These are phyloP conservation scores for Venusia cambrica DNA, from an alignment of 2,888 invertebrate genomes.

Conservation along the genomic window DNA sequence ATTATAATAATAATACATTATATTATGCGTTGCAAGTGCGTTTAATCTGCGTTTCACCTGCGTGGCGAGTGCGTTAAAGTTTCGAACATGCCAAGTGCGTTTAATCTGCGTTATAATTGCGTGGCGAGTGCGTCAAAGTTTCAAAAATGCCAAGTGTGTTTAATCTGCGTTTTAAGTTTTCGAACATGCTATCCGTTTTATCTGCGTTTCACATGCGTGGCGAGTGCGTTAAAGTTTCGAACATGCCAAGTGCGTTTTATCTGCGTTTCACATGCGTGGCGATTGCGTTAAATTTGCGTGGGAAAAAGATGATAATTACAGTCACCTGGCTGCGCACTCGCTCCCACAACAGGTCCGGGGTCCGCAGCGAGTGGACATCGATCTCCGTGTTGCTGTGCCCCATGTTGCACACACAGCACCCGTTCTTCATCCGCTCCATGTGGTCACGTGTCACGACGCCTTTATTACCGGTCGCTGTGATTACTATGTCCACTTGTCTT, in stretches of 20 bases:
- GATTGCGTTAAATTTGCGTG: neutral
- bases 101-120: neutral
- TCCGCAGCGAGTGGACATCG: constrained; percentile 94
- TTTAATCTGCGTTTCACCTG: neutral
- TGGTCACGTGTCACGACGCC: constrained; percentile 97
- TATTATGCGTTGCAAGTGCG: no score
- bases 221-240: neutral
- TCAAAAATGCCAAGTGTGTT: neutral
- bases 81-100: neutral
- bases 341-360: constrained; percentile 98
- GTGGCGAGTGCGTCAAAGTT: neutral
- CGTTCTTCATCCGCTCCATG: constrained; percentile 98
- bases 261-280: neutral
- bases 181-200: neutral
- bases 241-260: neutral
- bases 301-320: constrained; percentile 7
- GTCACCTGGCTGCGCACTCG: constrained; percentile 93
- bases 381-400: constrained; percentile 97
- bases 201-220: neutral
- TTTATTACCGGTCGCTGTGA: constrained; percentile 99
- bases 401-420: constrained; percentile 98
- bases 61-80: neutral
- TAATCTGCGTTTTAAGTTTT: neutral
- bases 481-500: constrained; percentile 95
- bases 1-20: no score